phyloP scores from a whole-genome alignment of 1,140 invertebrate genomes.

The Heliconius hermathena region DNA sequence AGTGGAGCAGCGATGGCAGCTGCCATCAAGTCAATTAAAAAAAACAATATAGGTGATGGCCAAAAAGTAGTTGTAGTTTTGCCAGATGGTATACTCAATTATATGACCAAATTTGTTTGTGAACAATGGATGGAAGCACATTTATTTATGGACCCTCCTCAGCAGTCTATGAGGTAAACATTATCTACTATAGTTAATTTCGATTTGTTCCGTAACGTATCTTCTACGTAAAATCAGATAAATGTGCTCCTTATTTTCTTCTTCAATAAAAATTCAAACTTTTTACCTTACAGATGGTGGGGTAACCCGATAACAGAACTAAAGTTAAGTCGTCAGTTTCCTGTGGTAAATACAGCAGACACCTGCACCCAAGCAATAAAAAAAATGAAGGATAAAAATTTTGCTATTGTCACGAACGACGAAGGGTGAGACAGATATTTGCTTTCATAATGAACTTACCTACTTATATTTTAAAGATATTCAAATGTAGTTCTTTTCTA shows the following conservation, averaged over 20 bases:
- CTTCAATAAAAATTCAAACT: no score
- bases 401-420: slow-evolving; percentile 83
- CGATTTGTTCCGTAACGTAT: no score
- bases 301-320: slow-evolving; percentile 45
- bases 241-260: no score
- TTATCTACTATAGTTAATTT: no score
- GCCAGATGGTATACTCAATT: slow-evolving; percentile 98
- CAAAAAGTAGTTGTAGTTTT: slow-evolving; percentile 94
- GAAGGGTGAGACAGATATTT: slow-evolving; percentile 66
- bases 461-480: background rate
- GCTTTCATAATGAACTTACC: background rate
- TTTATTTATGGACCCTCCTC: slow-evolving; percentile 83
- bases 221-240: no score
- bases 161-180: slow-evolving; percentile 37
- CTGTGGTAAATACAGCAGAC: slow-evolving; percentile 17
- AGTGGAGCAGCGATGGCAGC: slow-evolving; percentile 91
- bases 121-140: slow-evolving; percentile 97
- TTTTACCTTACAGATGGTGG: slow-evolving; percentile 48
- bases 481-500: background rate
- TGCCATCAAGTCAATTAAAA: slow-evolving; percentile 90
- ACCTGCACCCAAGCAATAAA: slow-evolving; percentile 41
- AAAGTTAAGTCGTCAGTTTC: slow-evolving; percentile 30
- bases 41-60: slow-evolving; percentile 85
- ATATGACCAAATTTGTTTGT: slow-evolving; percentile 97
- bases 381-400: slow-evolving; percentile 42